phyloP scores from a whole-genome alignment of 1,140 invertebrate species.

The Choristoneura fumiferana region DNA sequence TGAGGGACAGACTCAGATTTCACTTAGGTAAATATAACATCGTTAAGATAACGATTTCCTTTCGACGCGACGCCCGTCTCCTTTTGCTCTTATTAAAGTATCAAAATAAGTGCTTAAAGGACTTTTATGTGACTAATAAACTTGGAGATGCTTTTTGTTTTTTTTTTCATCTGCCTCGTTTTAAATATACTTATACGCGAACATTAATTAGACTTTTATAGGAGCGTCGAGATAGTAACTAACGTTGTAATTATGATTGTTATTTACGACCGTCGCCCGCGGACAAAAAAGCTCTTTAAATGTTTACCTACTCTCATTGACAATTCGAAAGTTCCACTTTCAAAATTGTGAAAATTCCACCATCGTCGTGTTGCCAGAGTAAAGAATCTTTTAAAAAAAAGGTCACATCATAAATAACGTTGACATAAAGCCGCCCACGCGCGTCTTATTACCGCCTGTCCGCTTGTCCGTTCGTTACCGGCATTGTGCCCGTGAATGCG shows the following conservation, averaged over 20 bases:
- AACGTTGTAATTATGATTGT: slow-evolving; percentile 1
- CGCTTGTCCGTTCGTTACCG: slow-evolving; percentile 73
- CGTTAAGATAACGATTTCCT: slow-evolving; percentile 75
- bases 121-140: slow-evolving; percentile 48
- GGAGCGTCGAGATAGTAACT: not conserved
- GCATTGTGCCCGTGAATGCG: slow-evolving; percentile 69
- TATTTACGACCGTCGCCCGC: not conserved
- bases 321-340: slow-evolving; percentile 23
- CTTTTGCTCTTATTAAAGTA: slow-evolving; percentile 59
- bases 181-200: slow-evolving; percentile 15
- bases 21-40: slow-evolving; percentile 62
- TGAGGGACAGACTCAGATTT: slow-evolving; percentile 59
- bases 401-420: slow-evolving; percentile 73
- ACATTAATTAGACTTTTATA: slow-evolving; percentile 16
- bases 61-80: slow-evolving; percentile 47
- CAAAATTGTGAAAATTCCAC: slow-evolving; percentile 29
- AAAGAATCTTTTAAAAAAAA: slow-evolving; percentile 51
- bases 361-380: slow-evolving; percentile 41
- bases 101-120: slow-evolving; percentile 49
- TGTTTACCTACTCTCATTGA: not conserved
- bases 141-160: slow-evolving; percentile 8
- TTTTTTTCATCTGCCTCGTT: not conserved
- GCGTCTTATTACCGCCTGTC: slow-evolving; percentile 70
- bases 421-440: slow-evolving; percentile 71
- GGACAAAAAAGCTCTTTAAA: too few species aligned